These are phyloP conservation scores for Andricus curvator DNA, from an alignment of 2,888 invertebrate species.

Conservation along the genomic window DNA sequence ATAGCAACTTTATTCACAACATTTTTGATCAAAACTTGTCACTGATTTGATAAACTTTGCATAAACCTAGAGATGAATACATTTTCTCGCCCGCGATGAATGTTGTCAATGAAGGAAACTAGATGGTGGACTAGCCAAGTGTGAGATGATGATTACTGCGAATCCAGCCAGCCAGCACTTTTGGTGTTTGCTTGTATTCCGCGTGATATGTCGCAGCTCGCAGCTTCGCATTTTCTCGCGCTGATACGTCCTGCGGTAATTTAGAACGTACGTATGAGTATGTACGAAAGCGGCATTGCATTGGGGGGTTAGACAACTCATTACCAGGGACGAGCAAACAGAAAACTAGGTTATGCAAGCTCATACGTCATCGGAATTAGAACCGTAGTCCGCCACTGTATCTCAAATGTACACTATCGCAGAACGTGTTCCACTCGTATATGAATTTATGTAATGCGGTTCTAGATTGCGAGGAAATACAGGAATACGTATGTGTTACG, in stretches of 20 bases:
- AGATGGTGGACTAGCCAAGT: conserved; percentile 1
- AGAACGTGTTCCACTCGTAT: conserved; percentile 63
- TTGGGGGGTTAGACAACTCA: conserved; percentile 71
- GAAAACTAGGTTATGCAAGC: conserved; percentile 75
- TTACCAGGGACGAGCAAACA: conserved; percentile 72
- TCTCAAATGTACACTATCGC: conserved; percentile 73
- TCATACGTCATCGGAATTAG: conserved; percentile 76
- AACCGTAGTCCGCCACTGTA: conserved; percentile 72
- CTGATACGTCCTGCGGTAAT: conserved; percentile 48
- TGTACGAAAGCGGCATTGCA: conserved; percentile 49
- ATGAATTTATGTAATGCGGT: conserved; percentile 74
- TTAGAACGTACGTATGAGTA: conserved; percentile 43
- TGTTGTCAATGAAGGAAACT: conserved; percentile 11
- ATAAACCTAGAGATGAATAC: background rate
- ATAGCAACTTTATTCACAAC: too few species aligned
- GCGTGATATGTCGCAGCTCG: conserved; percentile 32
- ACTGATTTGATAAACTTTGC: too few species aligned
- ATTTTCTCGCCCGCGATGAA: background rate
- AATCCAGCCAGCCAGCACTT: background rate
- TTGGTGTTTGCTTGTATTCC: background rate
- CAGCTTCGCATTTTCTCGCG: conserved; percentile 32
- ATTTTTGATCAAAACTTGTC: too few species aligned
- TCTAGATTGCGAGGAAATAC: conserved; percentile 72
- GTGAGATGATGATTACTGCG: conserved; percentile 7
- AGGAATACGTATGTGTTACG: conserved; percentile 67